Base-by-base conservation (phyloP, 2,888 invertebrate genomes). In the Globia sparganii region DNA sequence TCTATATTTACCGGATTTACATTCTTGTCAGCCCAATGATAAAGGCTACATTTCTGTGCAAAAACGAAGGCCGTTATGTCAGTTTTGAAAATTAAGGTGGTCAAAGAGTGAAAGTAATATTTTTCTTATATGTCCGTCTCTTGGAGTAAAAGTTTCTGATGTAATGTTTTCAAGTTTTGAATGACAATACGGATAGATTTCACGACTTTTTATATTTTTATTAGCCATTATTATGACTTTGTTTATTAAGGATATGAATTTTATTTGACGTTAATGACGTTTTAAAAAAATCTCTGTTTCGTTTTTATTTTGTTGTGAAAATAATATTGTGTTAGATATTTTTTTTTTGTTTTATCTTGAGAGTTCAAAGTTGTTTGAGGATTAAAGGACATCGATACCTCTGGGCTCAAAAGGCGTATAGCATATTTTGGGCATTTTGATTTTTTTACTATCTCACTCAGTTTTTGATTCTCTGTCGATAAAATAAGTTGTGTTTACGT, bases 61-160 rank as follows among this genome's bases (percentile, higher is more conserved):
- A 13, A n/a, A n/a, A 37, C 64, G 62, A 43, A 75, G 71, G 65
- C 40, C 31, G 75, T 89, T 90, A 84, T 53, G 85, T 86, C 92
- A 67, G 91, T 94, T 91, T 91, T 87, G 1, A 66, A 87, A 83
- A 88, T 85, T 86, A 78, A 67, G 61, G 72, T 84, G 85, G 77
- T 85, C 81, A 81, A 89, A 88, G 92, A 95, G 96, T 95, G 96
- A 96, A 96, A 96, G 96, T 96, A 85, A 90, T 93, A 93, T 94
- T 94, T 94, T 94, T 93, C 75, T 85, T 91, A 90, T 91, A 91
- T 91, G 94, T 95, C 95, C 95, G 95, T 94, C 93, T 95, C 88
- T 90, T 83, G 88, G 82, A 94, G 96, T 96, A 96, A 96, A 96
- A 96, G 95, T 96, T 91, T 83, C 89, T 96, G 94, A 96, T 93